Conservation (phyloP, 1,140 invertebrate genomes). For the Bicyclus anynana region DNA sequence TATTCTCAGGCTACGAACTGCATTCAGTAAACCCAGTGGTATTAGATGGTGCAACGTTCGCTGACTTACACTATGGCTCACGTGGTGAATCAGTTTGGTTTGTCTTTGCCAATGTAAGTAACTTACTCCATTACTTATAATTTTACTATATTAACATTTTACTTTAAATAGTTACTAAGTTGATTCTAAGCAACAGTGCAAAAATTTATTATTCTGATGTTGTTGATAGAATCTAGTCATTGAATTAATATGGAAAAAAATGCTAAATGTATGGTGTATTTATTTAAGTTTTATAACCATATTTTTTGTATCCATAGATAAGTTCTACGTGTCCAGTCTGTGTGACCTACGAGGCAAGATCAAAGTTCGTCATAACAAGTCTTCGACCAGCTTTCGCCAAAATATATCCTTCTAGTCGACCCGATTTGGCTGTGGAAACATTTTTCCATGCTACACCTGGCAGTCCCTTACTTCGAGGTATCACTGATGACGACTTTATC, state of each 20-base stretch:
- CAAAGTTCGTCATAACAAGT: conserved; percentile 78
- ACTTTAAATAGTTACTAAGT: no score
- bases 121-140: neutral
- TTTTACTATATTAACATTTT: no score
- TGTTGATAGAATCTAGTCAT: no score
- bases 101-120: conserved; percentile 80
- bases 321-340: conserved; percentile 79
- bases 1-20: conserved; percentile 82
- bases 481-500: conserved; percentile 80
- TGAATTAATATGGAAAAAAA: no score
- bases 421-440: conserved; percentile 79
- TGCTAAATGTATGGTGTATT: no score
- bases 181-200: no score
- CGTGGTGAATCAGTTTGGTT: conserved; percentile 80
- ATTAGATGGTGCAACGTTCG: conserved; percentile 71
- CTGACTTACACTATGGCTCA: conserved; percentile 78
- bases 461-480: conserved; percentile 77
- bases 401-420: conserved; percentile 78
- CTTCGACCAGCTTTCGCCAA: conserved; percentile 80
- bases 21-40: conserved; percentile 73
- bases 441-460: conserved; percentile 79
- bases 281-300: neutral
- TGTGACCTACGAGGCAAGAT: conserved; percentile 78
- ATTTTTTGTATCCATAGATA: conserved; percentile 49
- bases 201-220: no score